Base-by-base conservation (phyloP, 2,888 invertebrate genomes). In the Chrysotoxum bicinctum region DNA sequence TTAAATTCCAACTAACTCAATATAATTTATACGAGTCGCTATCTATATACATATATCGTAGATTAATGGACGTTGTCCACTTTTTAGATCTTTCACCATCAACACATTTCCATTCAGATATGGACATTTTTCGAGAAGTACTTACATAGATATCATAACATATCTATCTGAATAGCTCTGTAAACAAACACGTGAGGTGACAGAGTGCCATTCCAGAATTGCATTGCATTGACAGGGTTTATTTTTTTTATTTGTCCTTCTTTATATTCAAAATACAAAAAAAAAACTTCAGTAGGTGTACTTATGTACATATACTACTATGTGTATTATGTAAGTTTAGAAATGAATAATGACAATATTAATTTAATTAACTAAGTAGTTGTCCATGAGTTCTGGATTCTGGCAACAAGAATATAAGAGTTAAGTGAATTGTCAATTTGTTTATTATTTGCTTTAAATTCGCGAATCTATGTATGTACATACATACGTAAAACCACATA, bases 181-280 rank as follows among this genome's bases (percentile, higher is more conserved):
- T 32, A 45, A 64, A 45, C 64, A 58, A 16, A 45, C 60, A 60
- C 64, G 64, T 45, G 64, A 30, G 19, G 64, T 32, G 64, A 30
- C 64, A 45, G 45, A 45, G 43, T 64, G 32, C 16, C 30, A 64
- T 26, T 45, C 19, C 45, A 64, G 64, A 64, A 19, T 19, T 35
- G 21, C 35, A 19, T 35, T 56, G 35, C 14, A 60, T 62, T 45
- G 64, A 45, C 45, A 64, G 19, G 30, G 30, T 32, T 45, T 64
- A 12, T 21, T 37, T 45, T 40, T 16, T 19, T 45, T 16, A 19
- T 56, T 56, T 56, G 21, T 3, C 26, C 43, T 43, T 30, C 14
- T 62, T 45, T 45, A 9, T 62, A 12, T 40, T 21, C 8, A 37
- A 56, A 56, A 56, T 23, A 54, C n/a, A 43, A 26, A 40, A 30